These are phyloP conservation scores for Sinocyclocheilus maitianheensis DNA, from an alignment of 2,113 vertebrate genomes.

Conservation along the genomic window DNA sequence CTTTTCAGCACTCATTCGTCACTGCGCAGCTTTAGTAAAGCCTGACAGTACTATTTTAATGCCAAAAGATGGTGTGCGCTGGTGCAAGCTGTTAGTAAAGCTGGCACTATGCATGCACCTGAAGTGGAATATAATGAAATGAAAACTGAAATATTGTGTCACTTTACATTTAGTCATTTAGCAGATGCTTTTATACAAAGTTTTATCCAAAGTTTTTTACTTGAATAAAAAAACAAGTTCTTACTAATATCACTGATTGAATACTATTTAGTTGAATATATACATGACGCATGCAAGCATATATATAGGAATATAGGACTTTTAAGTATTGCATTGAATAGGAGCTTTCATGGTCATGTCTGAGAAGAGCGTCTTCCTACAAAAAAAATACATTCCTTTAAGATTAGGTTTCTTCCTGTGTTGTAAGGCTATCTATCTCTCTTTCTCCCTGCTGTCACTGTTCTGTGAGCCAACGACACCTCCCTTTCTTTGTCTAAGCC, in stretches of 20 bases:
- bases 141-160: background rate
- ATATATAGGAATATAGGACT: no score
- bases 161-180: background rate
- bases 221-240: background rate
- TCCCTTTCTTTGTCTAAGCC: conserved; percentile 2
- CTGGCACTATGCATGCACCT: background rate
- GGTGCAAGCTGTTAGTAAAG: no score
- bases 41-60: no score
- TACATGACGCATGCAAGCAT: background rate
- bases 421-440: background rate
- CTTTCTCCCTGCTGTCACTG: conserved; percentile 4
- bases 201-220: background rate
- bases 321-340: background rate
- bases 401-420: conserved; percentile 19
- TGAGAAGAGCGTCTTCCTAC: background rate
- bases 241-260: background rate
- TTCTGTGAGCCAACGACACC: background rate
- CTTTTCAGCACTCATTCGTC: no score
- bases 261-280: background rate
- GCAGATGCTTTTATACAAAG: no score
- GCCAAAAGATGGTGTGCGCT: no score
- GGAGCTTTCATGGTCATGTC: background rate
- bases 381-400: conserved; percentile 33
- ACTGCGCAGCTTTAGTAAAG: no score
- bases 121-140: background rate